These are phyloP conservation scores for Drosophila kuntzei DNA, from an alignment of 2,888 invertebrate species.

Conservation along the genomic window DNA sequence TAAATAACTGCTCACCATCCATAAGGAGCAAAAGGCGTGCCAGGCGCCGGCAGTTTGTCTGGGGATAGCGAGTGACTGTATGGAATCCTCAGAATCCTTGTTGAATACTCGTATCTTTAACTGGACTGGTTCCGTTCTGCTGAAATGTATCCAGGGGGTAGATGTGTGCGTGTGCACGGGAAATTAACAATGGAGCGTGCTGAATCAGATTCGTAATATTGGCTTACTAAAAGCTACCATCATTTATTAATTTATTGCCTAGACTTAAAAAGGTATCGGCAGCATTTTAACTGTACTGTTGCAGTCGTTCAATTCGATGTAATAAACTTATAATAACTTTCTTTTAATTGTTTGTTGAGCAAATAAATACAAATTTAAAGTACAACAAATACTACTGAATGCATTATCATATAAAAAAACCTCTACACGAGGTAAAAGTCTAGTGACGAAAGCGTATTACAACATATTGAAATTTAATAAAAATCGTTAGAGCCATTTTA, in stretches of 20 bases:
- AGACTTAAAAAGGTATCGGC: slow-evolving; percentile 13
- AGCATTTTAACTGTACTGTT: background rate
- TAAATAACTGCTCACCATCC: slow-evolving; percentile 67
- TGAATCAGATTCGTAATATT: slow-evolving; percentile 74
- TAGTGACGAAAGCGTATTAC: too few species aligned
- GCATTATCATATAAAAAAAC: too few species aligned
- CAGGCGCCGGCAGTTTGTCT: slow-evolving; percentile 14
- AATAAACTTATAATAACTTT: background rate
- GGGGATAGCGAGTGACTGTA: slow-evolving; percentile 24
- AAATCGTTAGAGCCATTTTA: too few species aligned
- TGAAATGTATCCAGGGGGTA: slow-evolving; percentile 20
- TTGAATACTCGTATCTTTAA: slow-evolving; percentile 20
- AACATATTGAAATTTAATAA: too few species aligned
- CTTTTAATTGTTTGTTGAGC: background rate
- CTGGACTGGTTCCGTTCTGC: slow-evolving; percentile 39
- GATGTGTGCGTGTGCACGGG: slow-evolving; percentile 74
- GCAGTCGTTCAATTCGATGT: background rate
- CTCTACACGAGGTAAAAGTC: too few species aligned
- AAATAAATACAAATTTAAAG: background rate
- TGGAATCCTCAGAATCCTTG: slow-evolving; percentile 14
- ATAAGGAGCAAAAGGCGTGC: slow-evolving; percentile 34
- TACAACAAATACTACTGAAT: background rate
- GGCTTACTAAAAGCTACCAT: slow-evolving; percentile 59
- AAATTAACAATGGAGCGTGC: slow-evolving; percentile 78
- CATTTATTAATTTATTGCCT: slow-evolving; percentile 62